These are phyloP conservation scores for Menidia menidia DNA, from an alignment of 2,797 vertebrate species.

Conservation along the genomic window DNA sequence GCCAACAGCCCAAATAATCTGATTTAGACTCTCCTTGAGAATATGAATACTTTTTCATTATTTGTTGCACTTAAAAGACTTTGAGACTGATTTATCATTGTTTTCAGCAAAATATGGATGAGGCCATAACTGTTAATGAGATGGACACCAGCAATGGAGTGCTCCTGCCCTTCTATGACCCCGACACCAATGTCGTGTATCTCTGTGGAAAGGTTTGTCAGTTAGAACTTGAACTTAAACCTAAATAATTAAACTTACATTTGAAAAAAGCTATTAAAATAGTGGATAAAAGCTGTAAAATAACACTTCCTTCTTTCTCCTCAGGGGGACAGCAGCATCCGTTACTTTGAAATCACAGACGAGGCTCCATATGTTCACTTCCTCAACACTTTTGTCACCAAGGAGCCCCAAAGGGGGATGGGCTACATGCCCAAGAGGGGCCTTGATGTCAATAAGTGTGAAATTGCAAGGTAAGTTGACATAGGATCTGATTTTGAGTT, in stretches of 20 bases:
- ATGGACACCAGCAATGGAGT: constrained; percentile 98
- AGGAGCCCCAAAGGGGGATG: constrained; percentile 98
- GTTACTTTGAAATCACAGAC: constrained; percentile 97
- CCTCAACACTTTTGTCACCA: constrained; percentile 94
- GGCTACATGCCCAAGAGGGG: constrained; percentile 99
- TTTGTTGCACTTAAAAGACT: not conserved
- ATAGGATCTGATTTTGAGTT: not conserved
- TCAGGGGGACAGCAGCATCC: constrained; percentile 97
- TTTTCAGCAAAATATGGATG: constrained; percentile 91
- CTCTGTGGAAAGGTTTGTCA: constrained; percentile 92
- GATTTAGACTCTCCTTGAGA: not conserved
- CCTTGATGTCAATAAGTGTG: constrained; percentile 97
- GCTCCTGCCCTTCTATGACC: constrained; percentile 94
- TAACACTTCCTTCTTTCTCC: constrained; percentile 11
- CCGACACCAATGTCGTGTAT: constrained; percentile 94
- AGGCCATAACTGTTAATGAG: constrained; percentile 91
- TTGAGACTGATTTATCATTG: not conserved
- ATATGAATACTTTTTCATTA: not conserved
- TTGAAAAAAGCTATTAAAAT: not conserved
- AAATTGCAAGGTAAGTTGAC: constrained; percentile 91
- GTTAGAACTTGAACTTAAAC: too few relatives aligned
- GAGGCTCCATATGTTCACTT: constrained; percentile 96
- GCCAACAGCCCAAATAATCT: not conserved
- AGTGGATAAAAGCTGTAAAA: not conserved
- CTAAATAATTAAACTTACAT: too few relatives aligned